phyloP scores from a whole-genome alignment of 2,888 invertebrate species.

The Epinotia brunnichana region DNA sequence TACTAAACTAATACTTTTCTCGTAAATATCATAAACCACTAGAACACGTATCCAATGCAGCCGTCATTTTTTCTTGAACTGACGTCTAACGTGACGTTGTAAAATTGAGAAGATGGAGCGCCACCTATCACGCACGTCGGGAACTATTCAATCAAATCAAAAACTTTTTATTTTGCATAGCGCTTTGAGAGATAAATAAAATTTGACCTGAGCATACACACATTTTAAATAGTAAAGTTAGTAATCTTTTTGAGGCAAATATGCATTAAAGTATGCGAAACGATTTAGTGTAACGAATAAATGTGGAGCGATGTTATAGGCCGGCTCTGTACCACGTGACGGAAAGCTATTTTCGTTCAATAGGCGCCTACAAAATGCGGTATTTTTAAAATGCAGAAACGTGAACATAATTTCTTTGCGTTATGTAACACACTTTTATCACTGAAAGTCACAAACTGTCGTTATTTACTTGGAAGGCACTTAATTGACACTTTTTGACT shows the following conservation, averaged over 20 bases:
- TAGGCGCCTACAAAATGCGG: slow-evolving; percentile 82
- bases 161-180: slow-evolving; percentile 50
- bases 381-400: slow-evolving; percentile 81
- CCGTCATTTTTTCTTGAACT: slow-evolving; percentile 83
- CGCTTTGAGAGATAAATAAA: slow-evolving; percentile 38
- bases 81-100: slow-evolving; percentile 61
- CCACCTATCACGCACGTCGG: slow-evolving; percentile 62
- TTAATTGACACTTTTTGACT: slow-evolving; percentile 66
- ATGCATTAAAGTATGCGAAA: slow-evolving; percentile 47
- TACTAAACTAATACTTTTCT: slow-evolving; percentile 77
- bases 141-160: slow-evolving; percentile 53
- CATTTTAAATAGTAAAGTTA: slow-evolving; percentile 39
- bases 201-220: slow-evolving; percentile 36
- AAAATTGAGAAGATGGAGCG: slow-evolving; percentile 62
- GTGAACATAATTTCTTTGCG: slow-evolving; percentile 63
- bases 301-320: slow-evolving; percentile 83
- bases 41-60: slow-evolving; percentile 82
- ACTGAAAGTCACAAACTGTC: slow-evolving; percentile 71
- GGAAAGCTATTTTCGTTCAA: slow-evolving; percentile 77
- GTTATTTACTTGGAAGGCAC: slow-evolving; percentile 62
- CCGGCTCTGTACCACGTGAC: slow-evolving; percentile 79
- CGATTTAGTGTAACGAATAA: slow-evolving; percentile 65
- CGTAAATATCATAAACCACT: slow-evolving; percentile 84
- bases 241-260: not conserved
- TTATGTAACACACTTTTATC: slow-evolving; percentile 80